Evolutionary conservation across 2,797 vertebrate genomes (phyloP).

Genomic region (Thripadectes ignobilis): DNA sequence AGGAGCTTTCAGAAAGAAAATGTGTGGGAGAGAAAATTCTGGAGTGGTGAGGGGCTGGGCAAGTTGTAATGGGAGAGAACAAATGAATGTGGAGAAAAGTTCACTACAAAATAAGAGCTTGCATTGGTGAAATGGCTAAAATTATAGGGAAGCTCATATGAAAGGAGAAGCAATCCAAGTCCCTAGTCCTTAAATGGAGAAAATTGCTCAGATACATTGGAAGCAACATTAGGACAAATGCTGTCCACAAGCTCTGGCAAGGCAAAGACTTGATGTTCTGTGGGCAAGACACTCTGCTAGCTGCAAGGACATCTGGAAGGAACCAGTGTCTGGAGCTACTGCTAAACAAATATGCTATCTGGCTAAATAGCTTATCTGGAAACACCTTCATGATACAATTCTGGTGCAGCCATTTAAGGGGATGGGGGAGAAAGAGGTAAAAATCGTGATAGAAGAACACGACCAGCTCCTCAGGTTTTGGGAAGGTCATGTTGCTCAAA

Average conservation of each 20-base stretch:
- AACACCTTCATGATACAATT: background rate
- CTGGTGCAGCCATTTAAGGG: background rate
- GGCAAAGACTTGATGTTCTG: background rate
- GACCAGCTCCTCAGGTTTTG: background rate
- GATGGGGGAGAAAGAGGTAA: rapidly evolving
- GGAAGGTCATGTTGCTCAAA: background rate
- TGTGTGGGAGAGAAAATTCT: rapidly evolving
- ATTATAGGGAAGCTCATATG: background rate
- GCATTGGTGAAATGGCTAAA: background rate
- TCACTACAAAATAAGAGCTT: background rate
- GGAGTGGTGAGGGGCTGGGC: background rate
- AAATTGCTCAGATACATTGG: background rate
- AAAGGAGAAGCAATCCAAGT: background rate
- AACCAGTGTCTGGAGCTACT: background rate
- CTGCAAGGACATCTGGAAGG: background rate
- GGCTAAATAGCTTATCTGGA: background rate
- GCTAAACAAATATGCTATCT: background rate
- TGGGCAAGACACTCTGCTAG: background rate
- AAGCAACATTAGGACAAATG: background rate
- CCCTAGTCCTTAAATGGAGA: background rate
- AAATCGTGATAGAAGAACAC: background rate
- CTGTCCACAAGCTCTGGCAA: background rate
- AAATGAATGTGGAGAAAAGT: background rate
- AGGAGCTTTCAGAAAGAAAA: background rate
- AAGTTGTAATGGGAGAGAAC: background rate